Evolutionary conservation across 2,113 vertebrate species (phyloP).

Genomic region (Chaenocephalus aceratus): DNA sequence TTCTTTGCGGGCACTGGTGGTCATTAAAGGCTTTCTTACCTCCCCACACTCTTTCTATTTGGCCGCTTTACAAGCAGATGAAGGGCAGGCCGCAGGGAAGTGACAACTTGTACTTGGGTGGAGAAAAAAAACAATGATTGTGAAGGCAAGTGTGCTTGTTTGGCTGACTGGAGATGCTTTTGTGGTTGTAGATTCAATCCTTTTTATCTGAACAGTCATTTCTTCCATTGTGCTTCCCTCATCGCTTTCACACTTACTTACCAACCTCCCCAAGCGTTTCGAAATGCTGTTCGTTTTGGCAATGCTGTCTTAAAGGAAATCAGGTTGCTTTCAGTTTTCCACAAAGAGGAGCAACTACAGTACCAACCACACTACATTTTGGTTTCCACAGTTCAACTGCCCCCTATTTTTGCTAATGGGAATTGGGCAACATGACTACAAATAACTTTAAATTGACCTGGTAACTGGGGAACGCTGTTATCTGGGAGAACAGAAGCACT

Average conservation of each 20-base stretch:
- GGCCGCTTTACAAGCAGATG: slow-evolving; percentile 67
- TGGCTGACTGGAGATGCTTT: not conserved
- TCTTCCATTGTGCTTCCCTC: not conserved
- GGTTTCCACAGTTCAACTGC: too few species aligned
- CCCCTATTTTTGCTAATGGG: too few species aligned
- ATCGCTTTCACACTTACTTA: not conserved
- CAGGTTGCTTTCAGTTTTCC: too few species aligned
- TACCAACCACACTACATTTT: too few species aligned
- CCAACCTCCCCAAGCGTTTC: too few species aligned
- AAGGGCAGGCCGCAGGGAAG: slow-evolving; percentile 43
- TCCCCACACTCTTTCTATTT: slow-evolving; percentile 42
- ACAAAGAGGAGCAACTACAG: too few species aligned
- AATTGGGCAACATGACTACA: too few species aligned
- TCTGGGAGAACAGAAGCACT: too few species aligned
- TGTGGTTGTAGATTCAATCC: not conserved
- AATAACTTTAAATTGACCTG: too few species aligned
- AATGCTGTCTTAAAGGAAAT: too few species aligned
- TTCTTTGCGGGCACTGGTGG: slow-evolving; percentile 74
- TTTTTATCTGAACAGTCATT: not conserved
- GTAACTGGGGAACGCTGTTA: too few species aligned
- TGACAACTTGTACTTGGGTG: slow-evolving; percentile 26
- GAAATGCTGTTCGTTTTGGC: too few species aligned
- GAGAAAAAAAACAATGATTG: not conserved
- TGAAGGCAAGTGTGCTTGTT: not conserved
- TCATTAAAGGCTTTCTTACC: slow-evolving; percentile 73